Evolutionary conservation across 2,113 vertebrate genomes (phyloP), one percentile per base, ranked within the genome.

Genomic region (Daubentonia madagascariensis): DNA sequence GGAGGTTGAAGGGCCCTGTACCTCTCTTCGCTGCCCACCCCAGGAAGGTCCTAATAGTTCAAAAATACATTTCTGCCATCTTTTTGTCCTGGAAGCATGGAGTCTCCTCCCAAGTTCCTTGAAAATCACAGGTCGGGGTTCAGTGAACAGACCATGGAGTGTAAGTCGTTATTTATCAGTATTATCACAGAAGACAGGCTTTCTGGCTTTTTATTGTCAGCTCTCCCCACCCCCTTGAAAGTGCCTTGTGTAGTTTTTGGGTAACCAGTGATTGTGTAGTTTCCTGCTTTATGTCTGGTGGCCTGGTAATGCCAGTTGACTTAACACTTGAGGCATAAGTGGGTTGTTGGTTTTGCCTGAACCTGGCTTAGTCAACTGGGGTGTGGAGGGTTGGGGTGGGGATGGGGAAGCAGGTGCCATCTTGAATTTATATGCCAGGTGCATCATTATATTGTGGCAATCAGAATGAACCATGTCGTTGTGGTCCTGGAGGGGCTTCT

Each of bases 311-410:
- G 13, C 28, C 16, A 14, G 14, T 35, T 88, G 80, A 45, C 32
- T 59, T 57, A 40, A 87, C n/a, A 8, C 22, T 85, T 57, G 65
- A 72, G 75, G 45, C 28, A 1, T 48, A 72, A 76, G 65, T 85
- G n/a, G n/a, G 7, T 67, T 96, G 35, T 61, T 92, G 78, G 11
- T 37, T 94, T 98, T 94, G 50, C 61, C 45, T 54, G 81, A 81
- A 73, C 11, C 28, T 52, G 48, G 40, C 85, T 67, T 88, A 13
- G 3, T 81, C 76, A 50, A 23, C 13, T 70, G 30, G 16, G 22
- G 16, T 54, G 28, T 7, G 8, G 8, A 11, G 22, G 59, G 43
- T 18, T 32, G 32, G 32, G 72, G 61, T 61, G 59, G 28, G 5
- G 5, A 3, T 25, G 40, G 45, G 6, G 16, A 63, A 22, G 35